Conservation (phyloP, 2,797 vertebrate genomes). For the Coreius guichenoti region DNA sequence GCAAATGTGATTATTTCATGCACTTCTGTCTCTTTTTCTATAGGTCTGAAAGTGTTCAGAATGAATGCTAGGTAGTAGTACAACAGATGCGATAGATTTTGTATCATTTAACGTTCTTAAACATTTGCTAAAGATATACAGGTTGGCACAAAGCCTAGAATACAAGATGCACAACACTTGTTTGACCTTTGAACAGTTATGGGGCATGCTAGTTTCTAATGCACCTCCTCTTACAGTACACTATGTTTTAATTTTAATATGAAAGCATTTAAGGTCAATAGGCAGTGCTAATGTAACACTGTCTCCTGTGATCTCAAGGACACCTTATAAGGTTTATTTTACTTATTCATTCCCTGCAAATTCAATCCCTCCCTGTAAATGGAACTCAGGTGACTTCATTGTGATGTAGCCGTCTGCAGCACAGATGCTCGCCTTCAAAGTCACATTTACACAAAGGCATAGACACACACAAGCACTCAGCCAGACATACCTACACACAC, state of each 20-base stretch:
- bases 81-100: neutral
- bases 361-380: conserved; percentile 34
- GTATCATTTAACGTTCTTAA: neutral
- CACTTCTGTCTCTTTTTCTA: neutral
- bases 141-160: conserved; percentile 4
- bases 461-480: neutral
- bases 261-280: neutral
- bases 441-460: conserved; percentile 19
- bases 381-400: conserved; percentile 39
- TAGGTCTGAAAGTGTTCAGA: neutral
- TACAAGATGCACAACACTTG: conserved; percentile 13
- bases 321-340: conserved; percentile 29
- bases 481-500: conserved; percentile 27
- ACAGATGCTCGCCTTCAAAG: conserved; percentile 41
- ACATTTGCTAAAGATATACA: neutral
- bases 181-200: neutral
- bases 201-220: neutral
- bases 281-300: neutral
- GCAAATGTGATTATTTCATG: neutral
- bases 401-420: conserved; percentile 27
- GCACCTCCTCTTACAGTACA: no score
- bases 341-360: conserved; percentile 40
- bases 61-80: neutral
- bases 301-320: conserved; percentile 1
- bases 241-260: neutral